These are phyloP conservation scores for Chromoteleia sp. DNA, from an alignment of 2,888 invertebrate genomes.

Conservation along the genomic window DNA sequence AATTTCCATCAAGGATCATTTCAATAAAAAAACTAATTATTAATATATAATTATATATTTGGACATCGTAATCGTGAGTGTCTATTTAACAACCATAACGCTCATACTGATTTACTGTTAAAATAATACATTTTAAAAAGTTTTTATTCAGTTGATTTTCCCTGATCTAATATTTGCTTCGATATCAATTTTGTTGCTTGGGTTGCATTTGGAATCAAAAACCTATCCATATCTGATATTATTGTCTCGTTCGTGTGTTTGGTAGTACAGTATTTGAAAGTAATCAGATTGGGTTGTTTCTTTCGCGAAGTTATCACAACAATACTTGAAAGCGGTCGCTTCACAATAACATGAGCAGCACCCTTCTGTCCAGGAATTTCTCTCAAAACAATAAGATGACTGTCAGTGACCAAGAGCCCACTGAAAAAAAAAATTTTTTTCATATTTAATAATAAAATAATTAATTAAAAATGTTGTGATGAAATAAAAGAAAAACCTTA, in stretches of 20 bases:
- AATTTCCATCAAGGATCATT: neutral
- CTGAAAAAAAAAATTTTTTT: conserved; percentile 85
- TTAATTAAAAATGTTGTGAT: neutral
- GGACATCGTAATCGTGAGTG: conserved; percentile 51
- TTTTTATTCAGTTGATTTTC: conserved; percentile 82
- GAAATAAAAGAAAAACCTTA: too few species aligned
- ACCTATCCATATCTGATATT: conserved; percentile 95
- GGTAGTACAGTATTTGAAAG: conserved; percentile 96
- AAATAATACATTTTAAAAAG: conserved; percentile 53
- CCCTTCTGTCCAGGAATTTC: conserved; percentile 91
- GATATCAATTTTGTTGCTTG: conserved; percentile 96
- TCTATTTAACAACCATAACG: conserved; percentile 54
- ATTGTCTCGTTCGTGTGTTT: conserved; percentile 91
- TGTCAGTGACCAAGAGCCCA: conserved; percentile 93
- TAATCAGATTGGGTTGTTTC: conserved; percentile 97
- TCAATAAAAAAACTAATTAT: conserved; percentile 18
- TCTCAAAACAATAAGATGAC: conserved; percentile 94
- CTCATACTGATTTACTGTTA: conserved; percentile 48
- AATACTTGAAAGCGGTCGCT: conserved; percentile 95
- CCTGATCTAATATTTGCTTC: conserved; percentile 92
- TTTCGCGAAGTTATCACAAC: conserved; percentile 99
- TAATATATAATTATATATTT: conserved; percentile 54
- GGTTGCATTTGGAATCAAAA: conserved; percentile 95
- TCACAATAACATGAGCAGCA: conserved; percentile 93
- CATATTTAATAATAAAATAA: neutral